Percentiles rank a stretch among this genome's conserved stretches.
Conservation (phyloP, 2,113 vertebrate species). For the Centropus unirufus region DNA sequence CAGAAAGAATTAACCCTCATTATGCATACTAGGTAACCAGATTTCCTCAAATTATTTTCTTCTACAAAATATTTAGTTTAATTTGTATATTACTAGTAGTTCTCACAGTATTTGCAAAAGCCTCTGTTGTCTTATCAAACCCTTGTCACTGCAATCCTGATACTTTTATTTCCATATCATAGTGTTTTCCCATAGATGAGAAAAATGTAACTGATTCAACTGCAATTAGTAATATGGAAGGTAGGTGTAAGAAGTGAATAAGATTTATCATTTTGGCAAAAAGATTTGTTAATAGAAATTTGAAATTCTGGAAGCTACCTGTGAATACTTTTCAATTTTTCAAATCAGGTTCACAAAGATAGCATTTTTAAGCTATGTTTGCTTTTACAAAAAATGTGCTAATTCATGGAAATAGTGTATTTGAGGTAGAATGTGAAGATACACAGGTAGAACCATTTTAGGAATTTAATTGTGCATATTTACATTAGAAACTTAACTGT, state of each 20-base stretch:
- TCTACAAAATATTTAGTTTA: neutral
- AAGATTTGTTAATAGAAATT: neutral
- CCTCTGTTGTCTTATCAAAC: neutral
- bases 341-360: neutral
- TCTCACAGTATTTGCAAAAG: neutral
- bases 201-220: neutral
- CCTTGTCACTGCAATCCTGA: neutral
- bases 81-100: neutral
- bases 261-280: neutral
- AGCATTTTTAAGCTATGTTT: neutral
- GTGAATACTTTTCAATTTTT: neutral
- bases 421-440: neutral
- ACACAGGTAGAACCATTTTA: neutral
- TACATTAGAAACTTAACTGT: neutral
- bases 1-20: neutral
- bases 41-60: neutral
- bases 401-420: neutral
- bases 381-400: neutral
- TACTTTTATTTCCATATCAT: neutral
- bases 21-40: neutral
- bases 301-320: neutral
- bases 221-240: neutral
- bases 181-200: neutral
- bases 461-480: neutral
- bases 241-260: neutral